Evolutionary conservation across 2,113 vertebrate genomes (phyloP).

Genomic region (Lutjanus erythropterus): DNA sequence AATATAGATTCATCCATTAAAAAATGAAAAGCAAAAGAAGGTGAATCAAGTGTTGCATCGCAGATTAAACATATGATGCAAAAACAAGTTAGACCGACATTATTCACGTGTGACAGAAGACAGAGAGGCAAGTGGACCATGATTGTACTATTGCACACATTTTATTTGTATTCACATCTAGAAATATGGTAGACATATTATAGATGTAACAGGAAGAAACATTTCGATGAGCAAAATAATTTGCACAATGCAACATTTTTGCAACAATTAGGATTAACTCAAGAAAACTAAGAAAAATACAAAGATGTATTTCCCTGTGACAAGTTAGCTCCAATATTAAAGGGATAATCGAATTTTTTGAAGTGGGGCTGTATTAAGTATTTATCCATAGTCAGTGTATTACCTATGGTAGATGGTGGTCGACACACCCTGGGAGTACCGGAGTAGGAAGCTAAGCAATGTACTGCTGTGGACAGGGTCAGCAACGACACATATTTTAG

Average conservation of each 20-base stretch:
- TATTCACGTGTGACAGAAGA: constrained; percentile 11
- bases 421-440: too few relatives aligned
- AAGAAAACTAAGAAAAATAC: background rate
- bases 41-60: constrained; percentile 27
- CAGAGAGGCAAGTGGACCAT: background rate
- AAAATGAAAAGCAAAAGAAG: constrained; percentile 46
- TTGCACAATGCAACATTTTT: background rate
- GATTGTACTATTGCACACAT: background rate
- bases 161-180: constrained; percentile 37
- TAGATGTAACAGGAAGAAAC: background rate
- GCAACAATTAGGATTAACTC: background rate
- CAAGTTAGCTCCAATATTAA: background rate
- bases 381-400: too few relatives aligned
- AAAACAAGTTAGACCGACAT: background rate
- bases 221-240: background rate
- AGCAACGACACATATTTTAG: too few relatives aligned
- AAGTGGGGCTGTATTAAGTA: too few relatives aligned
- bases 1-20: constrained; percentile 58
- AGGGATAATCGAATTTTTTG: too few relatives aligned
- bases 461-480: too few relatives aligned
- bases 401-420: too few relatives aligned
- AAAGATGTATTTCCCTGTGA: background rate
- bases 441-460: too few relatives aligned
- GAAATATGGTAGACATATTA: background rate
- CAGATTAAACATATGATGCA: constrained; percentile 29